phyloP scores from a whole-genome alignment of 2,113 vertebrate genomes.

The Redunca redunca region DNA sequence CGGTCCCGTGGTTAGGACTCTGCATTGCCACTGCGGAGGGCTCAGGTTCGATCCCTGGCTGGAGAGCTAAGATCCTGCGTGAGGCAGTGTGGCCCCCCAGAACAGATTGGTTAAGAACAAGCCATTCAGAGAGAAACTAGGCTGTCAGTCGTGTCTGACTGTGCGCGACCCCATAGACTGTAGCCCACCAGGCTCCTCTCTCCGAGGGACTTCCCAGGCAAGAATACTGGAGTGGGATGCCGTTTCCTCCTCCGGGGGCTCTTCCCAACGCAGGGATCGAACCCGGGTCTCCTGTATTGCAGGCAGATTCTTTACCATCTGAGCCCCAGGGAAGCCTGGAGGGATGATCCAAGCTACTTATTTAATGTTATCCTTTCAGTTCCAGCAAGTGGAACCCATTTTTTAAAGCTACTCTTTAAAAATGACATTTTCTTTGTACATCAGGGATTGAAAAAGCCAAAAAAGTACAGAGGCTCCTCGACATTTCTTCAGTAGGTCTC shows the following conservation, averaged over 20 bases:
- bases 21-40: not conserved
- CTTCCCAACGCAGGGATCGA: not conserved
- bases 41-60: not conserved
- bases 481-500: not conserved
- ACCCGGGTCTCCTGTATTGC: not conserved
- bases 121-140: not conserved
- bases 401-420: not conserved
- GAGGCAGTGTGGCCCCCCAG: not conserved
- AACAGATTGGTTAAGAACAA: not conserved
- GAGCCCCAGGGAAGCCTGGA: not conserved
- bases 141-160: fast-evolving
- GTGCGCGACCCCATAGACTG: not conserved
- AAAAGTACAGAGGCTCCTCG: not conserved
- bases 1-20: not conserved
- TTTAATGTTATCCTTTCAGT: not conserved
- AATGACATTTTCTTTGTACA: not conserved
- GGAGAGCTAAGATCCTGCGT: not conserved
- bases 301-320: not conserved
- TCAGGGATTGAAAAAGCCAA: not conserved
- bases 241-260: not conserved
- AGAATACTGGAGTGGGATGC: not conserved
- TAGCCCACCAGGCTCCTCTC: not conserved
- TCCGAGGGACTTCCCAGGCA: not conserved
- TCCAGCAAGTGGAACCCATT: not conserved
- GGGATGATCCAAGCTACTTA: not conserved